Evolutionary conservation across 2,113 vertebrate genomes (phyloP).

Genomic region (Tragulus kanchil): DNA sequence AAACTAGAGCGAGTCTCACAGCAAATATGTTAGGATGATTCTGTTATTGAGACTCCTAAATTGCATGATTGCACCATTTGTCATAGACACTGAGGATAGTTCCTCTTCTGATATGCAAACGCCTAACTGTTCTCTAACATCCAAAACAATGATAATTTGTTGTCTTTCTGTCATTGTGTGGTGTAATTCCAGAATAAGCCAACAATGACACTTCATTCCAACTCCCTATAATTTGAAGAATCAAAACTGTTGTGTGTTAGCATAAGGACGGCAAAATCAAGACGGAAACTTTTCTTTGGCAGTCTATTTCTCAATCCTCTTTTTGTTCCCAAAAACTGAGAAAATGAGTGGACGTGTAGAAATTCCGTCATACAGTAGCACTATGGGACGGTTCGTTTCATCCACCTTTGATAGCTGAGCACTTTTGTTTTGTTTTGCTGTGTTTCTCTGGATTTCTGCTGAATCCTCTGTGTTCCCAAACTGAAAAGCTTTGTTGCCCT

Average conservation of each 20-base stretch:
- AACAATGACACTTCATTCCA: conserved; percentile 1
- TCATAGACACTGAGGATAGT: not conserved
- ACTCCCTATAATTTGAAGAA: conserved; percentile 24
- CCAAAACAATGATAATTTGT: conserved; percentile 57
- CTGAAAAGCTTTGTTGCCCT: not conserved
- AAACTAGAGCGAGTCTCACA: conserved; percentile 49
- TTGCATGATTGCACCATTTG: conserved; percentile 68
- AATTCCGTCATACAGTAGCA: not conserved
- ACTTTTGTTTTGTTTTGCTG: not conserved
- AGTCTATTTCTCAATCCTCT: too few relatives aligned
- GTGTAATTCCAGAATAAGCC: conserved; percentile 51
- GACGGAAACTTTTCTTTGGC: not conserved
- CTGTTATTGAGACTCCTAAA: conserved; percentile 49
- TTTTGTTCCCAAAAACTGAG: too few relatives aligned
- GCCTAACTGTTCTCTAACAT: conserved; percentile 65
- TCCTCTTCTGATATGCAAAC: not conserved
- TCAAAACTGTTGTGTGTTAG: conserved; percentile 36
- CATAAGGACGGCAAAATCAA: not conserved
- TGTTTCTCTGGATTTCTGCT: not conserved
- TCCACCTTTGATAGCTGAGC: not conserved
- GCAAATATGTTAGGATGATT: conserved; percentile 24
- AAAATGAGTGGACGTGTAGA: too few relatives aligned
- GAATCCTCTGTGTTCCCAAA: not conserved
- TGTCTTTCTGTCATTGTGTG: conserved; percentile 43
- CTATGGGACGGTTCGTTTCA: not conserved